These are phyloP conservation scores for Chydorus sphaericus DNA, from an alignment of 2,888 invertebrate species.

Conservation along the genomic window DNA sequence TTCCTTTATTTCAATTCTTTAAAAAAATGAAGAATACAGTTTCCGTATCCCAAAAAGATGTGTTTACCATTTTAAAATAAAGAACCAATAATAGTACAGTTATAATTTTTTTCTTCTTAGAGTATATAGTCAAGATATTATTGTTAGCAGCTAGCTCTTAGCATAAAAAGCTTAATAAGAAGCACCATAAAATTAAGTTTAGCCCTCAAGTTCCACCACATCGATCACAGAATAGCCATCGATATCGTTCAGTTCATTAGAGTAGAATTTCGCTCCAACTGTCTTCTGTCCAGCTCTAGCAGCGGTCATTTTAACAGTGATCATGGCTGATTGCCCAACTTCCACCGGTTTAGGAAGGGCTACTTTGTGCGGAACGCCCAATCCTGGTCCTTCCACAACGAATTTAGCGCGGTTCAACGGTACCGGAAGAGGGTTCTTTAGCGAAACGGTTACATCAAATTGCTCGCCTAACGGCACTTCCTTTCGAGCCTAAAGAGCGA, in stretches of 20 bases:
- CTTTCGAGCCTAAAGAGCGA: slow-evolving; percentile 27
- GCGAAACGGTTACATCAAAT: slow-evolving; percentile 43
- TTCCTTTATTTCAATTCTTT: no score
- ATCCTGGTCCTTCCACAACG: slow-evolving; percentile 64
- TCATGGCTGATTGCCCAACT: slow-evolving; percentile 50
- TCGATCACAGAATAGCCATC: slow-evolving; percentile 70
- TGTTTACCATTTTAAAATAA: no score
- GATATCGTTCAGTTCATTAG: slow-evolving; percentile 75
- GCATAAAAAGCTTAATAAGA: no score
- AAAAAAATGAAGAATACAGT: no score
- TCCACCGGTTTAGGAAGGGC: slow-evolving; percentile 45
- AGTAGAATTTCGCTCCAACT: slow-evolving; percentile 71
- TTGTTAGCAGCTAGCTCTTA: no score
- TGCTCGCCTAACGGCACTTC: slow-evolving; percentile 34
- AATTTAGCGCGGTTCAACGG: slow-evolving; percentile 60
- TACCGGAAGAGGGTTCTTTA: slow-evolving; percentile 70
- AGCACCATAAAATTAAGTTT: background rate
- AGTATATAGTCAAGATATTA: no score
- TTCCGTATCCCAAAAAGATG: no score
- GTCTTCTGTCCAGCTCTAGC: slow-evolving; percentile 64
- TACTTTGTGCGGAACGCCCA: slow-evolving; percentile 55
- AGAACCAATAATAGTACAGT: no score
- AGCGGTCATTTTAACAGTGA: slow-evolving; percentile 60
- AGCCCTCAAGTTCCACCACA: slow-evolving; percentile 30
- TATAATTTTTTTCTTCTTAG: no score